Base-by-base conservation (phyloP, 2,113 vertebrate species). In the Misgurnus anguillicaudatus region DNA sequence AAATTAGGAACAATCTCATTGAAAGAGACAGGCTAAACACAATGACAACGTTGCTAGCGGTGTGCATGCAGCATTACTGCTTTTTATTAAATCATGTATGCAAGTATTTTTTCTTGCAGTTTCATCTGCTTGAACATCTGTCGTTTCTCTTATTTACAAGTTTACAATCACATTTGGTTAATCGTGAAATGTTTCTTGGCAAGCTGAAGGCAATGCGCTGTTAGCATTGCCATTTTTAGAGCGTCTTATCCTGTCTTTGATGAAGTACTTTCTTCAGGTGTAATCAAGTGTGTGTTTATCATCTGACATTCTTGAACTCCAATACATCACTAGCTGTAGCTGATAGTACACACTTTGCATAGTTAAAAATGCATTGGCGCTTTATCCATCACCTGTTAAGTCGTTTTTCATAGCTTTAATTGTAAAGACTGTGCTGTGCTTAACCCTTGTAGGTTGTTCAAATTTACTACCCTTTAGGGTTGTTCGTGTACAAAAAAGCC, bases 91-190 rank as follows among this genome's bases (percentile, higher is more conserved):
- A 66, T 57, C 48, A 55, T 57, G 19, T 58, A 57, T 19, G 19
- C 17, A 17, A 10, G 21, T 6, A 4, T 38, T 13, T 17, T 41
- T 41, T 66, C 41, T 16, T 39, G 31, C 11, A 11, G 63, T 68
- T 68, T 78, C 38, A 60, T 66, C 76, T 57, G 51, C 55, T 66
- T 4, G 41, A n/a, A 24, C 62, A 77, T 77, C 62, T 78, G 76
- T 61, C 21, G 58, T 75, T 39, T 57, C 17, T 70, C 19, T 73
- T 73, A 60, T 73, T 73, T 60, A 16, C 48, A 51, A 5, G 36
- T 70, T 70, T 51, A 41, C 41, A 67, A 67, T 68, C 57, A 60
- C 39, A 78, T 39, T 11, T 39, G 31, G 75, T 41, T 77, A 60
- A 58, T 68, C 47, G 51, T 78, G 66, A 48, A 45, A 61, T 17